phyloP scores from a whole-genome alignment of 2,113 vertebrate genomes.

The Thryonomys swinderianus region DNA sequence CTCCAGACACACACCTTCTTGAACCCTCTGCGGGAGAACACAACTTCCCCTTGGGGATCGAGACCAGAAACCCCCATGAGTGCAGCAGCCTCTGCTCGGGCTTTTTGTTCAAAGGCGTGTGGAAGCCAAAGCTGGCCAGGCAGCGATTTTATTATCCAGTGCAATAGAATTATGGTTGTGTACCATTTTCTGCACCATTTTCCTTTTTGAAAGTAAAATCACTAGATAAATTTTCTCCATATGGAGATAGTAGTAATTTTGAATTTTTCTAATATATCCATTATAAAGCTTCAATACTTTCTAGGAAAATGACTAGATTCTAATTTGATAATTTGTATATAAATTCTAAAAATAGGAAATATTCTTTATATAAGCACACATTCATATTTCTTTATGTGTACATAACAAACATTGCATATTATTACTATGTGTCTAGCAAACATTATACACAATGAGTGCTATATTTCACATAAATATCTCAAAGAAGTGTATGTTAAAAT shows the following conservation, averaged over 20 bases:
- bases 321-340: not conserved
- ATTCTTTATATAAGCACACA: not conserved
- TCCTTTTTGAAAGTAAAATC: not conserved
- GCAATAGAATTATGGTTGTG: not conserved
- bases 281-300: not conserved
- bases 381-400: not conserved
- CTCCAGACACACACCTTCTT: not conserved
- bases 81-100: not conserved
- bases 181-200: not conserved
- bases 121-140: not conserved
- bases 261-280: not conserved
- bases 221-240: not conserved
- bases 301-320: slow-evolving; percentile 24
- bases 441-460: not conserved
- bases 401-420: not conserved
- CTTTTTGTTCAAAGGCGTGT: not conserved
- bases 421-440: not conserved
- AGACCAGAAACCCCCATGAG: not conserved
- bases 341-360: slow-evolving; percentile 22
- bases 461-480: not conserved
- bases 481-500: not conserved
- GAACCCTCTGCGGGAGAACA: not conserved
- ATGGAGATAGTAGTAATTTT: not conserved
- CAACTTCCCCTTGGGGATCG: not conserved
- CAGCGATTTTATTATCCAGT: not conserved